Evolutionary conservation across 1,140 invertebrate species (phyloP).

Genomic region (Cherax destructor): DNA sequence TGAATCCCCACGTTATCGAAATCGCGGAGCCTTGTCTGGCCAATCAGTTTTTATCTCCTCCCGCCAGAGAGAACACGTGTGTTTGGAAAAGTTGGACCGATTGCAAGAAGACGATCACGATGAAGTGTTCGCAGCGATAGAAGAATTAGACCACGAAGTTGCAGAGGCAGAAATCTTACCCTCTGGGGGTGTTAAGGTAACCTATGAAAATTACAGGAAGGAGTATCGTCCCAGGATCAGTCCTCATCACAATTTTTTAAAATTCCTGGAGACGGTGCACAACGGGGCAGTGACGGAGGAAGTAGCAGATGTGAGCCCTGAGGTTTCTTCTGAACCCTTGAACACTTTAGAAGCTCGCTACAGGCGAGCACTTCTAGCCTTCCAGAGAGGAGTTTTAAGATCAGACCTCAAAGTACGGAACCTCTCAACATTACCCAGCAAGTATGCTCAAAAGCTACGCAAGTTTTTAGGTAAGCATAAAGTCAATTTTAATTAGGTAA

Average conservation of each 20-base stretch:
- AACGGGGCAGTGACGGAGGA: constrained; percentile 13
- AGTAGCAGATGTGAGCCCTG: background rate
- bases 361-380: constrained; percentile 23
- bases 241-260: constrained; percentile 64
- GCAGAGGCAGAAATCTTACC: constrained; percentile 67
- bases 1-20: background rate
- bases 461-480: constrained; percentile 52
- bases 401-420: constrained; percentile 22
- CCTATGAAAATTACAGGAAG: constrained; percentile 68
- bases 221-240: constrained; percentile 65
- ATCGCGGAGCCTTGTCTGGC: background rate
- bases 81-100: background rate
- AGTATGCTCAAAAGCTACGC: constrained; percentile 46
- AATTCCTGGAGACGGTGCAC: constrained; percentile 61
- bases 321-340: background rate
- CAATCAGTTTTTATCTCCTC: background rate
- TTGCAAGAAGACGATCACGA: constrained; percentile 11
- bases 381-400: constrained; percentile 27
- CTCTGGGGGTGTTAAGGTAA: constrained; percentile 63
- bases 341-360: constrained; percentile 25
- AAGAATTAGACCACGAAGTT: constrained; percentile 58
- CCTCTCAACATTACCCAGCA: constrained; percentile 40
- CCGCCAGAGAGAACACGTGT: background rate
- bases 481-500: too few species aligned
- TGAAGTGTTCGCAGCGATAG: constrained; percentile 35